phyloP scores from a whole-genome alignment of 2,797 vertebrate species.

The Coregonus ussuriensis region DNA sequence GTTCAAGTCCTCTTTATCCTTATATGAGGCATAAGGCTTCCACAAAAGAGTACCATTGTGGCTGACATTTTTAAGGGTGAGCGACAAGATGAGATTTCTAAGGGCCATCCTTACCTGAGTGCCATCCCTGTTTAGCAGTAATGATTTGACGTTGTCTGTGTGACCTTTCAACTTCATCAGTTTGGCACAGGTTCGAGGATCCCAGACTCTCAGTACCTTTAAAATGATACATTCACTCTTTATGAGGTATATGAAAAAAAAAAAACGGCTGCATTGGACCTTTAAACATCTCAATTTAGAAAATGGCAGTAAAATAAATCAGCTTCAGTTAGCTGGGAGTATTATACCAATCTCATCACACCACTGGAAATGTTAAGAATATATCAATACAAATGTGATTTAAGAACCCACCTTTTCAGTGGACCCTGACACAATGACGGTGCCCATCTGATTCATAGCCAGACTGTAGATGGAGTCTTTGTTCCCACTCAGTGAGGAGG shows the following conservation, averaged over 20 bases:
- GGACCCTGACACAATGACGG: constrained; percentile 88
- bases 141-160: constrained; percentile 86
- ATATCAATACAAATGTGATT: background rate
- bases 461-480: constrained; percentile 91
- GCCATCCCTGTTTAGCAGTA: constrained; percentile 85
- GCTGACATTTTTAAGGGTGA: too few relatives aligned
- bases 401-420: constrained; percentile 83
- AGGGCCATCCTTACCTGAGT: constrained; percentile 76
- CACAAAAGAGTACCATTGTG: too few relatives aligned
- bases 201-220: constrained; percentile 88
- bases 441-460: constrained; percentile 91
- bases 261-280: too few relatives aligned
- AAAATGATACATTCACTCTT: background rate
- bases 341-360: background rate
- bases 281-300: background rate
- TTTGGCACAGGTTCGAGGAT: constrained; percentile 87
- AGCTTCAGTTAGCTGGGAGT: background rate
- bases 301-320: background rate
- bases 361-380: too few relatives aligned
- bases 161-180: constrained; percentile 90
- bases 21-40: too few relatives aligned
- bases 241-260: too few relatives aligned
- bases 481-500: constrained; percentile 88
- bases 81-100: background rate
- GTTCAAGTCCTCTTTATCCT: too few relatives aligned